These are phyloP conservation scores for Eidolon helvum DNA, from an alignment of 2,113 vertebrate species.

Conservation along the genomic window DNA sequence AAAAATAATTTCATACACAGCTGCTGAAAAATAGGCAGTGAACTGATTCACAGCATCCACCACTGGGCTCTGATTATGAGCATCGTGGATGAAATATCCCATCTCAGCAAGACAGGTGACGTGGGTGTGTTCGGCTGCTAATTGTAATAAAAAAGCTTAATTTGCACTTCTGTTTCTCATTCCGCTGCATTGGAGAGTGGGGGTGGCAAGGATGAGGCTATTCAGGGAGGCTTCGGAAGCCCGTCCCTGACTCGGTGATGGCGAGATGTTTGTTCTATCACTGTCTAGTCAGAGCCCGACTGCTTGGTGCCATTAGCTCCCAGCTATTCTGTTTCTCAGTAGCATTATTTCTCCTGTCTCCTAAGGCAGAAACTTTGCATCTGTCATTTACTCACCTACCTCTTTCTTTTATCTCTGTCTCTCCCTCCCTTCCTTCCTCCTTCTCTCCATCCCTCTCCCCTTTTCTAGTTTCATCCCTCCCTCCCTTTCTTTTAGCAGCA, in stretches of 20 bases:
- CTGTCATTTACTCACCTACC: not conserved
- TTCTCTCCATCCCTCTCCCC: not conserved
- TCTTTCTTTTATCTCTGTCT: not conserved
- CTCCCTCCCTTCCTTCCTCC: not conserved
- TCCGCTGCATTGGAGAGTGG: not conserved
- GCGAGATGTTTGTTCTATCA: not conserved
- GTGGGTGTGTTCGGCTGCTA: conserved; percentile 30
- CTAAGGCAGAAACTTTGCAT: not conserved
- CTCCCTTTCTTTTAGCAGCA: not conserved
- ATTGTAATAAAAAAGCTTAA: conserved; percentile 57
- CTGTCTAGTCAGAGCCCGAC: not conserved
- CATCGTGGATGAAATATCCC: conserved; percentile 43
- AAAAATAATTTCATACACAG: not conserved
- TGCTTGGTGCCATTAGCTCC: not conserved
- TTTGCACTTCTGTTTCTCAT: conserved; percentile 41
- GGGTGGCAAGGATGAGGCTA: not conserved
- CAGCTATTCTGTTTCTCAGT: not conserved
- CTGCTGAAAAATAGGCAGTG: conserved; percentile 28
- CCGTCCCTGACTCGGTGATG: conserved; percentile 8
- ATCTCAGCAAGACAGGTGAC: conserved; percentile 8
- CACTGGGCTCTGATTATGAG: conserved; percentile 40
- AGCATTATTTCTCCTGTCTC: not conserved
- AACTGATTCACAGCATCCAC: conserved; percentile 37
- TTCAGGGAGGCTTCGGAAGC: not conserved
- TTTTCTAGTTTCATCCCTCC: not conserved